These are phyloP conservation scores for Gasteruption jaculator DNA, from an alignment of 2,888 invertebrate species.

Conservation along the genomic window DNA sequence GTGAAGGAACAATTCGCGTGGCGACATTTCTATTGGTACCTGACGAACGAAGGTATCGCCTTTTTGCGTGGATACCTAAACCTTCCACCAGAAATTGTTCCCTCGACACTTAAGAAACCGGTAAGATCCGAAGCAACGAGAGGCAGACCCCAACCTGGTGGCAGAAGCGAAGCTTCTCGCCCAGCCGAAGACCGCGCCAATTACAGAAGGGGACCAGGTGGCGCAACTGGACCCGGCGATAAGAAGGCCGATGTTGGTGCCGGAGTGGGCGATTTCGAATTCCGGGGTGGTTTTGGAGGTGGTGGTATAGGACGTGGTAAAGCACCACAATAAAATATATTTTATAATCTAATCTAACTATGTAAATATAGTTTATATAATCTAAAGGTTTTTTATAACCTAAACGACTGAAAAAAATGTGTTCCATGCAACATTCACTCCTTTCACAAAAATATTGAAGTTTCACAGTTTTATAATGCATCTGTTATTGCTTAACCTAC, in stretches of 20 bases:
- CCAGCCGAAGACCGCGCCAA: conserved; percentile 79
- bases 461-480: too few species aligned
- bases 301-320: conserved; percentile 50
- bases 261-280: conserved; percentile 89
- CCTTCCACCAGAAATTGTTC: conserved; percentile 97
- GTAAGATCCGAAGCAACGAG: conserved; percentile 80
- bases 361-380: too few species aligned
- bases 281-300: conserved; percentile 61
- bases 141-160: conserved; percentile 67
- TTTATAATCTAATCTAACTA: conserved; percentile 29
- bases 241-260: conserved; percentile 97
- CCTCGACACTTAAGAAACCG: conserved; percentile 92
- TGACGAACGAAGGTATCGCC: conserved; percentile 97
- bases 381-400: too few species aligned
- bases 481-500: too few species aligned
- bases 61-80: conserved; percentile 93
- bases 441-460: too few species aligned
- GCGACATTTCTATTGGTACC: conserved; percentile 99
- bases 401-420: too few species aligned
- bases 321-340: conserved; percentile 40
- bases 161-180: conserved; percentile 65
- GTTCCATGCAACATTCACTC: too few species aligned
- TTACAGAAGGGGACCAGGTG: conserved; percentile 74
- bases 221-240: conserved; percentile 64
- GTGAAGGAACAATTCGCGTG: conserved; percentile 99